Evolutionary conservation across 2,797 vertebrate species (phyloP).

Genomic region (Onychomys arenicola): DNA sequence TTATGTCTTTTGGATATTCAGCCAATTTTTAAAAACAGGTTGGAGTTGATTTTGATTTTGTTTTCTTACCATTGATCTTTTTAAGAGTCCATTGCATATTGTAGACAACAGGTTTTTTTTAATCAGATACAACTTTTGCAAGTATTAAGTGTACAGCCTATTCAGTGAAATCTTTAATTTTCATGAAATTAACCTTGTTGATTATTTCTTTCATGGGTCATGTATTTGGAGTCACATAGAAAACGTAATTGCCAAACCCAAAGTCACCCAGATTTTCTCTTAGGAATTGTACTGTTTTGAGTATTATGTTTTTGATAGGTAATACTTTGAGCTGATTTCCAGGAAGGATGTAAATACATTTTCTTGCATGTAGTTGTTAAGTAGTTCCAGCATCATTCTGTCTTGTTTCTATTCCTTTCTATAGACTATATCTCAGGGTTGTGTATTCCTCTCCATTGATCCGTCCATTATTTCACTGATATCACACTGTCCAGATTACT

Average conservation of each 20-base stretch:
- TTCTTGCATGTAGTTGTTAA: not conserved
- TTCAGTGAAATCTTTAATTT: slow-evolving; percentile 25
- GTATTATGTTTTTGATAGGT: not conserved
- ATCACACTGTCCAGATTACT: not conserved
- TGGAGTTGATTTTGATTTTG: not conserved
- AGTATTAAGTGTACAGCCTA: not conserved
- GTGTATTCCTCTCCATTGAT: not conserved
- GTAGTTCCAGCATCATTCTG: not conserved
- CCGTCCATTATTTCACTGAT: not conserved
- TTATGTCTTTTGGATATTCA: not conserved
- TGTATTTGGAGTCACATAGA: not conserved
- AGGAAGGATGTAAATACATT: not conserved
- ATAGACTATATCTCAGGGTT: not conserved
- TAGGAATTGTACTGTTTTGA: not conserved
- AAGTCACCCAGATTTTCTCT: not conserved
- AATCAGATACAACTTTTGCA: not conserved
- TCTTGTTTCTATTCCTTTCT: not conserved
- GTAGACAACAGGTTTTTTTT: not conserved
- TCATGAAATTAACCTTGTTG: slow-evolving; percentile 6
- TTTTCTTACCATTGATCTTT: not conserved
- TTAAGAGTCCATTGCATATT: not conserved
- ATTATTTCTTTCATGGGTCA: slow-evolving; percentile 12
- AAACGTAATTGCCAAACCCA: not conserved
- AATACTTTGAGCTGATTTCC: not conserved
- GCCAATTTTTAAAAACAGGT: not conserved